Evolutionary conservation across 2,888 invertebrate genomes (phyloP).

Genomic region (Prionchulus punctatus): DNA sequence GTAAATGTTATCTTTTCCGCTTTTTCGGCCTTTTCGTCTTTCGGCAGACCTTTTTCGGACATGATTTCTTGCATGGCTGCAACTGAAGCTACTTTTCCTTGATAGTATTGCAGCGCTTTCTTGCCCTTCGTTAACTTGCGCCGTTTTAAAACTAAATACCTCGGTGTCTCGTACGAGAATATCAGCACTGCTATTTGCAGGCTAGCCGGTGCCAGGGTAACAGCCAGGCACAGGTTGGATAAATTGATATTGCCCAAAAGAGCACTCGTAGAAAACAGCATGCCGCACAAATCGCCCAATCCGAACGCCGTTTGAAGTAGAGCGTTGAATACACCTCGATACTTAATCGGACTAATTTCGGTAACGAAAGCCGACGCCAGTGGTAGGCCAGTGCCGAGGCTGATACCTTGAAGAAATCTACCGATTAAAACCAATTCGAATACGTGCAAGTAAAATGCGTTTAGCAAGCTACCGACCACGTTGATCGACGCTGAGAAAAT

Average conservation of each 20-base stretch:
- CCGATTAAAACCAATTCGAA: neutral
- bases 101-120: neutral
- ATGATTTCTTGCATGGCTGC: neutral
- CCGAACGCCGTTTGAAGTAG: neutral
- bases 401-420: neutral
- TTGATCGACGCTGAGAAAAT: neutral
- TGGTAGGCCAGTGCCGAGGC: neutral
- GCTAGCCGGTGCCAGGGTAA: neutral
- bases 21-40: neutral
- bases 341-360: neutral
- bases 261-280: neutral
- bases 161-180: neutral
- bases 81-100: neutral
- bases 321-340: neutral
- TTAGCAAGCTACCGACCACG: neutral
- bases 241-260: neutral
- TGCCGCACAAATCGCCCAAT: neutral
- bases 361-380: neutral
- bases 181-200: neutral
- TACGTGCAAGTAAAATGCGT: neutral
- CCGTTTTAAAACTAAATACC: neutral
- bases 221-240: neutral
- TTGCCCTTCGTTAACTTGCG: neutral
- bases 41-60: constrained; percentile 1
- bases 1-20: neutral